Evolutionary conservation across 1,140 invertebrate genomes (phyloP).

Genomic region (Calliopsis andreniformis): DNA sequence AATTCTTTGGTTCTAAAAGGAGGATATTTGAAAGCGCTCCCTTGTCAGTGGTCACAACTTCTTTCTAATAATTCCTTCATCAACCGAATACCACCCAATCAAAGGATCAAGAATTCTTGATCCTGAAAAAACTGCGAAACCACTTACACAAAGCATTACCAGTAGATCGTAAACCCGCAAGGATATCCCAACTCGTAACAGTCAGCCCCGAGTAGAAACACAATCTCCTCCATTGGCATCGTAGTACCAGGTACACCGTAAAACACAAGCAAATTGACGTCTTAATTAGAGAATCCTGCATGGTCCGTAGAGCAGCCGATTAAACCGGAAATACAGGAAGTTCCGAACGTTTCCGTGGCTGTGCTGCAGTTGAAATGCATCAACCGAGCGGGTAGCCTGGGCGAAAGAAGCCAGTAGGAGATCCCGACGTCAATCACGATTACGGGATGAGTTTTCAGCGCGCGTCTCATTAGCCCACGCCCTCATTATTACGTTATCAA

Average conservation of each 20-base stretch:
- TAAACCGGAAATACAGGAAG: constrained; percentile 16
- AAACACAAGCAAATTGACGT: constrained; percentile 16
- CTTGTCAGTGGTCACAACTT: no score
- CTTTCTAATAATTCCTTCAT: no score
- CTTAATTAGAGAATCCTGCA: constrained; percentile 12
- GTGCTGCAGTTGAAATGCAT: neutral
- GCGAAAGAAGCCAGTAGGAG: neutral
- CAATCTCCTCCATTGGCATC: neutral
- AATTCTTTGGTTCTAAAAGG: no score
- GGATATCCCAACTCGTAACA: neutral
- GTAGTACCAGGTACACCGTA: neutral
- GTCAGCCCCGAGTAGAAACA: neutral
- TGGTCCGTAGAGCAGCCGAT: neutral
- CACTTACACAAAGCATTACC: neutral
- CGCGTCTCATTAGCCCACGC: constrained; percentile 71
- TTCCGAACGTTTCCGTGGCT: neutral
- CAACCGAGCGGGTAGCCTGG: neutral
- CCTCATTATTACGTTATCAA: constrained; percentile 78
- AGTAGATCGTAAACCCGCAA: neutral
- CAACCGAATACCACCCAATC: no score
- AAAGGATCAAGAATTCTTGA: no score
- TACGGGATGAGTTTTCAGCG: constrained; percentile 64
- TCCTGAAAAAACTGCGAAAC: no score
- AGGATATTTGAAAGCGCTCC: no score
- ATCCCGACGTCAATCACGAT: constrained; percentile 69